Evolutionary conservation across 37 sponge, comb jelly and placozoan genomes (phyloP), one percentile per base, ranked within the genome.

Genomic region (Crambe crambe): DNA sequence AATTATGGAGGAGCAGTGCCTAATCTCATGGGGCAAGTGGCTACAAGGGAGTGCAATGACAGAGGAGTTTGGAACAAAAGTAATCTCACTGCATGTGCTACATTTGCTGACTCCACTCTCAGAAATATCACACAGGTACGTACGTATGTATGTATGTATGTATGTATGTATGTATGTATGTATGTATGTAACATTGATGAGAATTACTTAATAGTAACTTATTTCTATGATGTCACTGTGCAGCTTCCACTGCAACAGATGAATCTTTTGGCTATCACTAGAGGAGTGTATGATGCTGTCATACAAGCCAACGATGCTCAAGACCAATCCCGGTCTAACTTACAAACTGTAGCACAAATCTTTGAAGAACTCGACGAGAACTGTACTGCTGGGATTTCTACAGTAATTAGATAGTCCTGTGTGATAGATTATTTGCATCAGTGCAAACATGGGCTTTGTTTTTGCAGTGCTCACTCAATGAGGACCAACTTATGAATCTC

Each of bases 91-190:
- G 61, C 58, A 29, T 76, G 76, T 76, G 35, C 54, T 36, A 76
- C 76, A 5, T 59, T 41, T 37, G 25, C 76, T 22, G 21, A 58
- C n/a, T 76, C 76, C 59, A 4, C 30, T 34, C 76, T 76, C 1
- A 37, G n/a, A 27, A 76, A 76, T 58, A 58, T 76, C 38, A 35
- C 76, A 56, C 2, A 1, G 8, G 74, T 73, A 73, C 1, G 56
- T 30, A 21, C 27, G 20, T 3, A 3, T 31, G 66, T 65, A 32
- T 31, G 66, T 31, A 17, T 65, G 35, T 65, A 17, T 5, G 32
- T 31, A 2, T 8, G 9, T 65, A 5, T 31, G 35, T 65, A 17
- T 30, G 9, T 20, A 2, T 31, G 9, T 31, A 32, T 31, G 35
- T 30, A 34, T 65, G 66, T 30, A 32, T 58, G 21, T 58, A 58